phyloP scores from a whole-genome alignment of 2,888 invertebrate genomes.

The Chorisops tibialis region DNA sequence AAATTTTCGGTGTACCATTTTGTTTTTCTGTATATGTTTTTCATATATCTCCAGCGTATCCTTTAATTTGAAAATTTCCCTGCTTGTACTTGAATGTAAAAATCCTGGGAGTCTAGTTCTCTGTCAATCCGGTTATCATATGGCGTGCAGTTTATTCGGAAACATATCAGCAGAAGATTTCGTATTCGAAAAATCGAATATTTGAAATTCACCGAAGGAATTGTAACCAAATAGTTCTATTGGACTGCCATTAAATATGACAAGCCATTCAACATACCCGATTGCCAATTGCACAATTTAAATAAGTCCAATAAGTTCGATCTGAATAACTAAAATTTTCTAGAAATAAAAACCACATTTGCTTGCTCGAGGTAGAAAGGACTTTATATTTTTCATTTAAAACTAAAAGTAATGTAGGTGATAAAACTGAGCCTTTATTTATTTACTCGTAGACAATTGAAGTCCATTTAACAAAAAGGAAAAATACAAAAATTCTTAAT shows the following conservation, averaged over 20 bases:
- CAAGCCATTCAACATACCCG: not conserved
- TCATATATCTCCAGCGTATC: constrained; percentile 1
- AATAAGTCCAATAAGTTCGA: not conserved
- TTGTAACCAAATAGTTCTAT: not conserved
- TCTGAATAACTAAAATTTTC: no score
- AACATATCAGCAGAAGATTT: not conserved
- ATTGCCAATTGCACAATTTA: not conserved
- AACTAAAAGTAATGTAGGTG: no score
- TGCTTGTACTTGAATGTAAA: not conserved
- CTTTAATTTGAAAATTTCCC: not conserved
- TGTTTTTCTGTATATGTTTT: not conserved
- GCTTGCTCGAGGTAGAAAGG: no score
- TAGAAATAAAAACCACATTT: no score
- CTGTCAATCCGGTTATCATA: not conserved
- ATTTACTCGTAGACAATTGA: no score
- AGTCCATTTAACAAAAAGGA: no score
- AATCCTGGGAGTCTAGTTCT: not conserved
- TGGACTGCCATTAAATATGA: not conserved
- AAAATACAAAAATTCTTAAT: no score
- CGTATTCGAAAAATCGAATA: not conserved
- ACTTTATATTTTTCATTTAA: no score
- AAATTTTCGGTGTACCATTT: not conserved
- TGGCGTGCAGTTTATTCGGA: not conserved
- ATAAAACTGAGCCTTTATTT: no score
- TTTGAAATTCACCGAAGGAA: constrained; percentile 4